Evolutionary conservation across 2,797 vertebrate genomes (phyloP), one percentile per base, ranked within the genome.

Genomic region (Acanthurus leucopareius): DNA sequence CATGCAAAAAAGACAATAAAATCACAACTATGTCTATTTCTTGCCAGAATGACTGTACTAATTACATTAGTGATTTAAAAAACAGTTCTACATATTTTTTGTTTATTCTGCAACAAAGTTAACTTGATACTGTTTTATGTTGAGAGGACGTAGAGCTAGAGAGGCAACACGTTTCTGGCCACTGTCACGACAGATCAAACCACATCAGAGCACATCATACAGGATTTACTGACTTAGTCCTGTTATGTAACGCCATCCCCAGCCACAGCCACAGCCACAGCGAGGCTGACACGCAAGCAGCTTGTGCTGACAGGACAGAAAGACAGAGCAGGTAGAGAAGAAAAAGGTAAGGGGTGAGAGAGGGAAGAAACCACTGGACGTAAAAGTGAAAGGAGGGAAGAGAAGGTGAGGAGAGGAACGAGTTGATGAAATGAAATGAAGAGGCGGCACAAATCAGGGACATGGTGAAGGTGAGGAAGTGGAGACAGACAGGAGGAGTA

Each of bases 181-280:
- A 15, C 73, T 60, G 67, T 79, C 76, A 32, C 62, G 5, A 45
- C 70, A 49, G 54, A 73, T 82, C 65, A 83, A 77, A 79, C 44
- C 57, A 56, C 75, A 69, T 57, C 76, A 67, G 6, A 52, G 57
- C 44, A 62, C 81, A 75, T 86, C 84, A 86, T 76, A 62, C 83
- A 87, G 79, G 81, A 87, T 89, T 86, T 83, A 86, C 82, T 62
- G 69, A 60, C 62, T 77, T 70, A 79, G 74, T 67, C 67, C 74
- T 82, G 68, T 91, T 89, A 90, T 5, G 58, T 86, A 88, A 92
- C 78, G 48, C 3, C 69, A 25, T 35, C 60, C 1, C 48, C 59
- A 15, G 54, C 56, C 49, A 20, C 45, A 73, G 54, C 56, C 49
- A 20, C 45, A 73, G 17, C 8, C 40, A 40, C 40, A n/a, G 64